Conservation (phyloP, 2,113 vertebrate genomes). For the Hippocampus barbouri region DNA sequence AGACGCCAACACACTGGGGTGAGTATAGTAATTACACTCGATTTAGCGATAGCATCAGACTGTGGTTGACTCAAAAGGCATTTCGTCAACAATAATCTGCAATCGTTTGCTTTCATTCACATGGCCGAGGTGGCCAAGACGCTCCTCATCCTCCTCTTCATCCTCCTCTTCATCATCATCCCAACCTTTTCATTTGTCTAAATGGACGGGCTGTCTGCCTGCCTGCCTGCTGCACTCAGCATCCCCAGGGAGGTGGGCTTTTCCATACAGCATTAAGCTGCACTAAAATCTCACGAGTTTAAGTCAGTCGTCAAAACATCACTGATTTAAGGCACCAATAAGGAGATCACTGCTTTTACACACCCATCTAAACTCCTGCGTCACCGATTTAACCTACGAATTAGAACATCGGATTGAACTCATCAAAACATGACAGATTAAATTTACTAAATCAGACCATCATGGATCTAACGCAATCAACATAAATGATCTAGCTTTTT, state of each 20-base stretch:
- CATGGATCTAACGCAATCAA: no score
- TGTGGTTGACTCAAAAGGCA: conserved; percentile 14
- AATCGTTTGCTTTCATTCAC: conserved; percentile 20
- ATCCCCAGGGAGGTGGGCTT: conserved; percentile 30
- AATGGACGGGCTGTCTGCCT: conserved; percentile 54
- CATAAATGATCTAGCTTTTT: no score
- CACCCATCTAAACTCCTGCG: background rate
- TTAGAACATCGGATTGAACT: no score
- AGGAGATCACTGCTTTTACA: background rate
- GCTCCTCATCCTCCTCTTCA: conserved; percentile 28
- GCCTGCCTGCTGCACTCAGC: conserved; percentile 35
- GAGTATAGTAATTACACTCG: background rate
- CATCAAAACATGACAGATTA: no score
- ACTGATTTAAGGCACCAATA: background rate
- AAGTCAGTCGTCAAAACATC: background rate
- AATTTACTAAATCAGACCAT: no score
- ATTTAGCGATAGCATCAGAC: background rate
- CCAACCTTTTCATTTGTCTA: conserved; percentile 69
- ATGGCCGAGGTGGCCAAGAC: conserved; percentile 18
- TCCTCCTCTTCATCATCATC: conserved; percentile 43
- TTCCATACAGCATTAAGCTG: conserved; percentile 57
- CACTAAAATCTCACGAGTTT: conserved; percentile 31
- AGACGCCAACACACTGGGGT: background rate
- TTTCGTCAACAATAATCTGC: background rate
- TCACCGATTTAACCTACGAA: no score